Base-by-base conservation (phyloP, 1,140 invertebrate species). In the Nasonia vitripennis region DNA sequence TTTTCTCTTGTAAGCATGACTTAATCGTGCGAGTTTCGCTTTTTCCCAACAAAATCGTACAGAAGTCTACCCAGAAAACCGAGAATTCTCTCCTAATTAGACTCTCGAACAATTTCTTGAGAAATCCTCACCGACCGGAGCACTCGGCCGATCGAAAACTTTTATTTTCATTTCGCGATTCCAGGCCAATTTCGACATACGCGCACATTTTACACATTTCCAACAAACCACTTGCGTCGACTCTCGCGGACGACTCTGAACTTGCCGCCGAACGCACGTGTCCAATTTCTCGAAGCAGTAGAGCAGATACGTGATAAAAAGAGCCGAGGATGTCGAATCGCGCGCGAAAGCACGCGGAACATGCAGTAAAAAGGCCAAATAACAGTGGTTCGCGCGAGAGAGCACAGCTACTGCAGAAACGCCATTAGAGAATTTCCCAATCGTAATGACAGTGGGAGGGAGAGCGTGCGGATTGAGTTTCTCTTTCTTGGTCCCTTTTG, bases 361-460 rank as follows among this genome's bases (percentile, higher is more conserved):
- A 48, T 70, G 62, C 78, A 77, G 23, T 62, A 51, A 68, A 84
- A 78, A 55, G 70, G 78, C 45, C 14, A 45, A 81, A 85, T 80
- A 85, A 75, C 70, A 80, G 84, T 75, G 78, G 23, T 84, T 84
- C 34, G 11, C 6, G 67, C 67, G 12, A 5, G 51, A 11, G 51
- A 2, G 78, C 34, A 4, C 27, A 48, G 23, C 48, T 9, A 14
- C 17, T 20, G 23, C 2, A 71, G 67, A 62, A 73, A 71, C 17
- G 48, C 70, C 12, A 84, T 84, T 75, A 45, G 71, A 68, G 70
- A 67, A 75, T 85, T 85, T 80, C 70, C 51, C 84, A 85, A 85
- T 85, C 48, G 78, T 85, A 85, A 85, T 78, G 82, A 78, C 37
- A 37, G 10, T 23, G 37, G 23, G n/a, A 55, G 37, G 17, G 12